Evolutionary conservation across 2,797 vertebrate genomes (phyloP).

Genomic region (Sebastes wilsoni): DNA sequence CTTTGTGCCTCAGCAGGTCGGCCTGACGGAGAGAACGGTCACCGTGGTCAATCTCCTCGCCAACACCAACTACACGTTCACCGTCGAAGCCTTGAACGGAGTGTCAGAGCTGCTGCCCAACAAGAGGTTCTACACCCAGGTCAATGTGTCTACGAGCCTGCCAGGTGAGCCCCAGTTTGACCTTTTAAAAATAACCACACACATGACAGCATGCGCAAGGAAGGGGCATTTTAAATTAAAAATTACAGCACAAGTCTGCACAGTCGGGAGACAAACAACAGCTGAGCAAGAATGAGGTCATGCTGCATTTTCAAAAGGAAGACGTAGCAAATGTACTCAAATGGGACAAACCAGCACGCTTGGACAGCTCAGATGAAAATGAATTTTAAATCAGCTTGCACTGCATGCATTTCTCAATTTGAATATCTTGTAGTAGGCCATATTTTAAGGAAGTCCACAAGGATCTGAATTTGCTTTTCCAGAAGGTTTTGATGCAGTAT

Average conservation of each 20-base stretch:
- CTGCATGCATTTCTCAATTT: background rate
- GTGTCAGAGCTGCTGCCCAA: slow-evolving; percentile 87
- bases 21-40: slow-evolving; percentile 87
- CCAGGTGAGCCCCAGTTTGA: slow-evolving; percentile 76
- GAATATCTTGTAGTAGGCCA: background rate
- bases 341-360: background rate
- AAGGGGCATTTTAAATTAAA: background rate
- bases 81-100: slow-evolving; percentile 89
- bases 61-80: slow-evolving; percentile 91
- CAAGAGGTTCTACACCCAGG: slow-evolving; percentile 86
- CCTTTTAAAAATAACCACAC: background rate
- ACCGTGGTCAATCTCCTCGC: slow-evolving; percentile 92
- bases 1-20: slow-evolving; percentile 91
- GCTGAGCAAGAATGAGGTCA: slow-evolving; percentile 19
- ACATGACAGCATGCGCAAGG: too few species aligned
- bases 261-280: background rate
- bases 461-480: background rate
- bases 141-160: slow-evolving; percentile 88
- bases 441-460: background rate
- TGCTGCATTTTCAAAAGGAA: background rate
- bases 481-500: background rate
- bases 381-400: slow-evolving; percentile 1
- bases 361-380: background rate
- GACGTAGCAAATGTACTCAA: background rate
- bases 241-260: background rate